Evolutionary conservation across 1,140 invertebrate genomes (phyloP).

Genomic region (Drosophila azteca): DNA sequence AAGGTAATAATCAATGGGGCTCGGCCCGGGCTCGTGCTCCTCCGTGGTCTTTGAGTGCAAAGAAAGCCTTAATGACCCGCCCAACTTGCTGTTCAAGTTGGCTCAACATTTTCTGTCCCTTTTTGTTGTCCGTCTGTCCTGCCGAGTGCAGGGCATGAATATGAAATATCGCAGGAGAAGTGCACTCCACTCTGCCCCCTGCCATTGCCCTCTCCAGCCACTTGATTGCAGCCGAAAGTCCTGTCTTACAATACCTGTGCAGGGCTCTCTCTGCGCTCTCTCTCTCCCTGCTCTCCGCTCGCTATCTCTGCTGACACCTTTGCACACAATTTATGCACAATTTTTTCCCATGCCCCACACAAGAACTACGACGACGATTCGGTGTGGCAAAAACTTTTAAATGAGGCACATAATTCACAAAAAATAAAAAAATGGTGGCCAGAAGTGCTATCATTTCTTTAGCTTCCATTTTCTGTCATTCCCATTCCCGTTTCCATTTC

Average conservation of each 20-base stretch:
- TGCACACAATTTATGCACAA: constrained; percentile 73
- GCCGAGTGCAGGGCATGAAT: constrained; percentile 64
- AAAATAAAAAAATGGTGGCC: constrained; percentile 67
- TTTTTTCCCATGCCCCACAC: constrained; percentile 47
- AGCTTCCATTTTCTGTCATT: constrained; percentile 7
- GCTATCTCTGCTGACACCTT: constrained; percentile 77
- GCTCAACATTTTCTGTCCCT: constrained; percentile 51
- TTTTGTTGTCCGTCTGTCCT: constrained; percentile 6
- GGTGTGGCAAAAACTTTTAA: constrained; percentile 72
- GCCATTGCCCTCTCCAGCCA: too few relatives aligned
- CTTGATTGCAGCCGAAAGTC: constrained; percentile 7
- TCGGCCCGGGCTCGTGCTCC: not conserved
- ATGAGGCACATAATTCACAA: constrained; percentile 78
- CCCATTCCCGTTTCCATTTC: not conserved
- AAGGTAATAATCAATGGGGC: constrained; percentile 63
- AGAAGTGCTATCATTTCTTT: constrained; percentile 21
- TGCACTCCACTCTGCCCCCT: too few relatives aligned
- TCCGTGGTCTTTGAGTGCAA: not conserved
- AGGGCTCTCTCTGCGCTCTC: constrained; percentile 27
- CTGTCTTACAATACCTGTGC: constrained; percentile 35
- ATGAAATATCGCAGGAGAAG: constrained; percentile 64
- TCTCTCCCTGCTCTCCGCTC: constrained; percentile 32
- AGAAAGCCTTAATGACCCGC: constrained; percentile 68
- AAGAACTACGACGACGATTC: constrained; percentile 18
- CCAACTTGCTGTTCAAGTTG: constrained; percentile 65